These are phyloP conservation scores for Pseudococcus viburni DNA, from an alignment of 2,888 invertebrate genomes.

Conservation along the genomic window DNA sequence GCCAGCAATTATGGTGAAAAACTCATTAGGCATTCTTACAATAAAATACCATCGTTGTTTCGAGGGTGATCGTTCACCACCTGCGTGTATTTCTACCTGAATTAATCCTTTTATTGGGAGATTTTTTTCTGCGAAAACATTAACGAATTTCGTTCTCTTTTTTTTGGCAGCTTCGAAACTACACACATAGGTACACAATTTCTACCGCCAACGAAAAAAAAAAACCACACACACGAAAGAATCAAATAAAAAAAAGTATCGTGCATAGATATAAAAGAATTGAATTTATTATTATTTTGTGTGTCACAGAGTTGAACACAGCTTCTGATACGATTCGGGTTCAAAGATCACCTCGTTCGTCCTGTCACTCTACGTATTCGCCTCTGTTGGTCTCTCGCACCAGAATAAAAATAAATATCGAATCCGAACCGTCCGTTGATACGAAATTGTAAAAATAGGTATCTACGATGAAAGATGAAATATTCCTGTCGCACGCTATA, in stretches of 20 bases:
- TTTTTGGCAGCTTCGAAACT: no score
- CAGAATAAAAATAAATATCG: neutral
- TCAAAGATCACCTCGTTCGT: constrained; percentile 15
- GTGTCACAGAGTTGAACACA: neutral
- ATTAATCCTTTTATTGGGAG: no score
- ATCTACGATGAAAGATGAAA: neutral
- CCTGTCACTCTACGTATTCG: neutral
- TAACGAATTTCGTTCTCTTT: no score
- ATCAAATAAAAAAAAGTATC: neutral
- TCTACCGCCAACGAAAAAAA: neutral
- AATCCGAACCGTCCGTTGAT: neutral
- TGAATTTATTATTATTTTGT: constrained; percentile 6
- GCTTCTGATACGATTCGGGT: constrained; percentile 11
- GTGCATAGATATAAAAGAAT: neutral
- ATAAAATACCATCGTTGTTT: no score
- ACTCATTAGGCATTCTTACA: no score
- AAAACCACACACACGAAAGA: neutral
- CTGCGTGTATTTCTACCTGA: no score
- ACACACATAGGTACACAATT: no score
- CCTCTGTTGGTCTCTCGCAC: neutral
- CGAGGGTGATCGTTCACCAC: no score
- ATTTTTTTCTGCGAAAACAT: no score
- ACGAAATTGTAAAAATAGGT: neutral
- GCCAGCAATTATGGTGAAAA: no score
- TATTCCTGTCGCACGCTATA: neutral